phyloP scores from a whole-genome alignment of 2,888 invertebrate genomes.

The Ornithoptera alexandrae region DNA sequence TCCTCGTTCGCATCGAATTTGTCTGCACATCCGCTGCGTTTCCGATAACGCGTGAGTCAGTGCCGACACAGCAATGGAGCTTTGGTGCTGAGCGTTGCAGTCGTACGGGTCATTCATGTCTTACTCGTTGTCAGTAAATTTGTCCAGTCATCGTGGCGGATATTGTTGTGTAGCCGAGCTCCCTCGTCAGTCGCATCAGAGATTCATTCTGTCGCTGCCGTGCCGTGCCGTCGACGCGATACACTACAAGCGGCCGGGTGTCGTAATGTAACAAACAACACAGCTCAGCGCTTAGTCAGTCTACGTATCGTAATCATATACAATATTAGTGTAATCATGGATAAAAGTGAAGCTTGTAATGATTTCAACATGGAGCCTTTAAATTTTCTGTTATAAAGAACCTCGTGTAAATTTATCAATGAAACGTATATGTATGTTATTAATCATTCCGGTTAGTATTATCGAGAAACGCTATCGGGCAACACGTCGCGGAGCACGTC shows the following conservation, averaged over 20 bases:
- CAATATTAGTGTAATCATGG: constrained; percentile 21
- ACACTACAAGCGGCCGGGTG: neutral
- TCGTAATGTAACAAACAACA: constrained; percentile 62
- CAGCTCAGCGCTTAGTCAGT: constrained; percentile 36
- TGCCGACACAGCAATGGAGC: constrained; percentile 34
- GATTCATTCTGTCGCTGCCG: constrained; percentile 57
- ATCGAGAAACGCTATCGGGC: constrained; percentile 40
- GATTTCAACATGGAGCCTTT: neutral
- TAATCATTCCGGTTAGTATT: constrained; percentile 44
- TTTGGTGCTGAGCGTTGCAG: constrained; percentile 44
- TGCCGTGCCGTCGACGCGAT: constrained; percentile 30
- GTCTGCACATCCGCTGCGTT: constrained; percentile 68
- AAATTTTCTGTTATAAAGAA: neutral
- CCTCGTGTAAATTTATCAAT: neutral
- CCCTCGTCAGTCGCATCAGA: constrained; percentile 49
- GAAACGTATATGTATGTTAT: neutral
- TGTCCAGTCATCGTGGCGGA: constrained; percentile 45
- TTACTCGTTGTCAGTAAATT: constrained; percentile 52
- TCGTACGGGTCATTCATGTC: constrained; percentile 21
- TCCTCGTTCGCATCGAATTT: constrained; percentile 45
- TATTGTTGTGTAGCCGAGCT: constrained; percentile 43
- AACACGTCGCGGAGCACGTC: constrained; percentile 30
- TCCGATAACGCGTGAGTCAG: constrained; percentile 75
- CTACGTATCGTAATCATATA: neutral
- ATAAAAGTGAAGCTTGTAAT: constrained; percentile 2